These are phyloP conservation scores for Euborellia annulipes DNA, from an alignment of 1,140 invertebrate genomes.

Conservation along the genomic window DNA sequence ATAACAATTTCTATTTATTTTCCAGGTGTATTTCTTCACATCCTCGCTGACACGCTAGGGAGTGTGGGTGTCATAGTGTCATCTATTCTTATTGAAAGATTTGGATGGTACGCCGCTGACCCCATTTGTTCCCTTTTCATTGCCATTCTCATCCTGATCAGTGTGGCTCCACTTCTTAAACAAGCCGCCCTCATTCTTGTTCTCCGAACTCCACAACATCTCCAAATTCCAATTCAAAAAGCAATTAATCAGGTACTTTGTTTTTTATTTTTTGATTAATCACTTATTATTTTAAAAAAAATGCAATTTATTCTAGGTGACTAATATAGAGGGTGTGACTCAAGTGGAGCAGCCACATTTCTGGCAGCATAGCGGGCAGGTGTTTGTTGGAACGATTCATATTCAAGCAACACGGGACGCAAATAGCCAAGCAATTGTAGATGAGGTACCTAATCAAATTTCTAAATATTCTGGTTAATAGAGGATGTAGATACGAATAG, in stretches of 20 bases:
- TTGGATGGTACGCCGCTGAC: slow-evolving; percentile 42
- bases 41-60: slow-evolving; percentile 44
- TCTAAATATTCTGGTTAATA: too few relatives aligned
- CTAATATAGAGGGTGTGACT: slow-evolving; percentile 8
- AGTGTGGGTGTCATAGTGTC: slow-evolving; percentile 46
- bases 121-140: slow-evolving; percentile 48
- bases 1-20: too few relatives aligned
- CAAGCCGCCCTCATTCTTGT: slow-evolving; percentile 33
- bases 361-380: slow-evolving; percentile 8
- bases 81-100: slow-evolving; percentile 40
- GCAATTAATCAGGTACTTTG: slow-evolving; percentile 22
- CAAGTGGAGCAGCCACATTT: slow-evolving; percentile 7
- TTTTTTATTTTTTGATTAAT: neutral
- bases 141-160: slow-evolving; percentile 37
- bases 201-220: slow-evolving; percentile 17
- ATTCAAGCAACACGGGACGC: slow-evolving; percentile 7
- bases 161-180: slow-evolving; percentile 38
- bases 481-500: too few relatives aligned
- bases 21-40: slow-evolving; percentile 43
- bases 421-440: slow-evolving; percentile 9
- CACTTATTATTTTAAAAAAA: neutral
- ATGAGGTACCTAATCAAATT: slow-evolving; percentile 7
- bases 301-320: slow-evolving; percentile 1
- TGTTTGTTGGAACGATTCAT: slow-evolving; percentile 5
- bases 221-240: slow-evolving; percentile 17